Conservation (phyloP, 2,797 vertebrate species). For the Artibeus jamaicensis region DNA sequence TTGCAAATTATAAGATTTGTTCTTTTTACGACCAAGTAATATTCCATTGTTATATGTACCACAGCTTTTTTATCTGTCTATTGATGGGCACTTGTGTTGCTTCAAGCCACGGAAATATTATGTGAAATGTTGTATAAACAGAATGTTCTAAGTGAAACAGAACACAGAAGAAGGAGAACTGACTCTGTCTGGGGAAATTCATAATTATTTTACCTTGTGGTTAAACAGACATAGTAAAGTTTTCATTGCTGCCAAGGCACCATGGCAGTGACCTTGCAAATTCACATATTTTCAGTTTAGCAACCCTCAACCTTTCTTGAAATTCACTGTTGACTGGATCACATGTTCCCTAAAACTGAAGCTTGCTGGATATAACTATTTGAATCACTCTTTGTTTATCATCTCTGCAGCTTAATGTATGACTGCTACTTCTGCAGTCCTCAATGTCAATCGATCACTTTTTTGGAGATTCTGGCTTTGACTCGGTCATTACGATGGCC, state of each 20-base stretch:
- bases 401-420: neutral
- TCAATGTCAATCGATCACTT: neutral
- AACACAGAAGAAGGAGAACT: neutral
- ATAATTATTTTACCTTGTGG: neutral
- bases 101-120: neutral
- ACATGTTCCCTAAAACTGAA: neutral
- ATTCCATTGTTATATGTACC: neutral
- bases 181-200: neutral
- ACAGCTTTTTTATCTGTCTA: neutral
- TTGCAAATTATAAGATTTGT: neutral
- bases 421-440: neutral
- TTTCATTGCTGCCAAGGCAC: neutral
- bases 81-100: neutral
- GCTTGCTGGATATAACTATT: neutral
- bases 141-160: neutral
- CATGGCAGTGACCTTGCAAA: neutral
- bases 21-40: neutral
- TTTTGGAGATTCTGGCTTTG: neutral
- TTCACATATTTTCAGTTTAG: neutral
- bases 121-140: neutral
- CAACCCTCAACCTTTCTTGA: neutral
- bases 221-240: neutral
- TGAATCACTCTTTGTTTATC: neutral
- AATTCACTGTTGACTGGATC: neutral
- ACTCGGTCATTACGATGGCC: neutral